Base-by-base conservation (phyloP, 1,140 invertebrate genomes). In the Conus betulinus region DNA sequence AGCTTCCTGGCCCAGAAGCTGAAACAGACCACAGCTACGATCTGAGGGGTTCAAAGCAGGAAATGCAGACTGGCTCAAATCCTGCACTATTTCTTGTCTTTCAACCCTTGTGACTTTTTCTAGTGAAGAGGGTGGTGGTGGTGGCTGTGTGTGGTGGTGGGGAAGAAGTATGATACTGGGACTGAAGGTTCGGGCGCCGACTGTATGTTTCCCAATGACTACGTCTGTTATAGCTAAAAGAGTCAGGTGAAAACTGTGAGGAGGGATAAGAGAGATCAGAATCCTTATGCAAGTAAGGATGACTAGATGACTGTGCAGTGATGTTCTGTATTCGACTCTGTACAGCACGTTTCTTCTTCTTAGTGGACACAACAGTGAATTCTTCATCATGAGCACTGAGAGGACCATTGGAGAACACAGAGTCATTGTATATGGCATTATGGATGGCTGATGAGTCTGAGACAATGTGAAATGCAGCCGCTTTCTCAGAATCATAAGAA, bases 1-100 rank as follows among this genome's bases (percentile, higher is more conserved):
- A 55, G 88, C 91, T 25, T 93, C 93, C 57, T 88, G 87, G 60
- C 88, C 57, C 71, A 89, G 85, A 13, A 90, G 82, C 60, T 88
- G 82, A 0, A 89, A 76, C 63, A 91, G 90, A 55, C 84, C 84
- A 15, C 53, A 55, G 78, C 17, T 63, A 52, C 51, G 74, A n/a
- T 82, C 51, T 63, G 51, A 39, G 67, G 88, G 90, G 11, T 79
- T 83, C 82, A 94, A 89, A 52, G 90, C 93, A 60, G 94, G 94
- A 82, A 94, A 94, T 51, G 94, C 89, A 39, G 93, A 93, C 25
- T 92, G 93, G 88, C 94, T 94, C 25, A 94, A 90, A 83, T 93
- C 94, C 67, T 91, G 81, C 63, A 82, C 87, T 53, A 81, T 90
- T 25, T 91, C 90, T 17, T 20, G 11, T n/a, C 74, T 84, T 23